Evolutionary conservation across 2,888 invertebrate species (phyloP).

Genomic region (Notodonta dromedarius): DNA sequence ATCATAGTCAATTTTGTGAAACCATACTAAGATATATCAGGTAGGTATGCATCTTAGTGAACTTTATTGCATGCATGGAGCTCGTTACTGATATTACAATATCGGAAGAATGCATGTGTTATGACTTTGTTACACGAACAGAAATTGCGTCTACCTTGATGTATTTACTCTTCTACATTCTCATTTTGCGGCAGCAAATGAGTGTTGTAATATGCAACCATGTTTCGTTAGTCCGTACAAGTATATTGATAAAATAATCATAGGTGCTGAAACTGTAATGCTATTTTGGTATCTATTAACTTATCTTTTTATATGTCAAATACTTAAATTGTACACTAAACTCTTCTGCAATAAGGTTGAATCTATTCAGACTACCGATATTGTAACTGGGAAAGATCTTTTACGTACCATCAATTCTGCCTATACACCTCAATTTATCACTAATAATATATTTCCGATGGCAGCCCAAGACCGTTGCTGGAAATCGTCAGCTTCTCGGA

Average conservation of each 20-base stretch:
- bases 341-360: no score
- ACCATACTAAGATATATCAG: background rate
- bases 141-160: conserved; percentile 16
- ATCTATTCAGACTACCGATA: background rate
- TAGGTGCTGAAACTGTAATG: no score
- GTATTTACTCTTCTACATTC: background rate
- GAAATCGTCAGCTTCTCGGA: conserved; percentile 75
- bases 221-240: no score
- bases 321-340: no score
- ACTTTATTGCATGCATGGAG: conserved; percentile 15
- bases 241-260: no score
- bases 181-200: no score
- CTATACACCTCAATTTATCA: conserved; percentile 60
- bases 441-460: conserved; percentile 75
- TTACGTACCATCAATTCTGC: conserved; percentile 20
- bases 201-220: background rate
- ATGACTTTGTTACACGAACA: conserved; percentile 17
- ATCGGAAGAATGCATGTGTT: conserved; percentile 22
- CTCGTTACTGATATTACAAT: conserved; percentile 23
- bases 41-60: background rate
- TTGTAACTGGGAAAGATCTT: background rate
- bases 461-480: conserved; percentile 63
- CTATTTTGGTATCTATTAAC: no score
- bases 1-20: conserved; percentile 8
- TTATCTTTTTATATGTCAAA: no score